Evolutionary conservation across 2,113 vertebrate species (phyloP), one percentile per base, ranked within the genome.

Genomic region (Prionailurus bengalensis): DNA sequence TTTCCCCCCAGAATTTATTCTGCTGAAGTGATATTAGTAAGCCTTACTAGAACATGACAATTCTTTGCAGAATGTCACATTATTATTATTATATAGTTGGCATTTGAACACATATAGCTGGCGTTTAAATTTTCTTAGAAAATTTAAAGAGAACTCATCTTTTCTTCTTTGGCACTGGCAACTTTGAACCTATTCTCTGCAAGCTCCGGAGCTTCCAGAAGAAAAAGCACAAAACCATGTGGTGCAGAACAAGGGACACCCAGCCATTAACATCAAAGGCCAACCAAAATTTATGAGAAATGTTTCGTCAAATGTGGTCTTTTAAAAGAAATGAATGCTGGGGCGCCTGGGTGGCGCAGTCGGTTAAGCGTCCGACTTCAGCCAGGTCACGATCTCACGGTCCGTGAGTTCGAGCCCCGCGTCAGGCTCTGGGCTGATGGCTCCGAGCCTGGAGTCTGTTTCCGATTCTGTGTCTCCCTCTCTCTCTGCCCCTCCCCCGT

Each of bases 21-120:
- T 71, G 61, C 66, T 42, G 48, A 87, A 73, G 29, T 65, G 29
- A 95, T 74, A 70, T 73, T 21, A 86, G 58, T 91, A 88, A 95
- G 23, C 16, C 58, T 71, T 82, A 4, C 7, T 66, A 73, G 73
- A 71, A 80, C 91, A 88, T 80, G 63, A 39, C 42, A 92, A 42
- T 74, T 86, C 33, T 58, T 80, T n/a, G 45, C 2, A 66, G 91
- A 84, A 94, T 71, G 71, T 33, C 58, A 92, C 39, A 29, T 79
- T 45, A 58, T 80, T 93, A 82, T 81, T 93, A 82, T 81, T 89
- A 36, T 25, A 48, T 3, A 10, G 19, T 78, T 65, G 58, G 17
- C 39, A 81, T 78, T 91, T 96, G 84, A 94, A 81, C 58, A 55
- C 15, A 81, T 10, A 8, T 89, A 3, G 19, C 23, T 8, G 58